phyloP scores from a whole-genome alignment of 1,140 invertebrate genomes.

The Microplitis demolitor region DNA sequence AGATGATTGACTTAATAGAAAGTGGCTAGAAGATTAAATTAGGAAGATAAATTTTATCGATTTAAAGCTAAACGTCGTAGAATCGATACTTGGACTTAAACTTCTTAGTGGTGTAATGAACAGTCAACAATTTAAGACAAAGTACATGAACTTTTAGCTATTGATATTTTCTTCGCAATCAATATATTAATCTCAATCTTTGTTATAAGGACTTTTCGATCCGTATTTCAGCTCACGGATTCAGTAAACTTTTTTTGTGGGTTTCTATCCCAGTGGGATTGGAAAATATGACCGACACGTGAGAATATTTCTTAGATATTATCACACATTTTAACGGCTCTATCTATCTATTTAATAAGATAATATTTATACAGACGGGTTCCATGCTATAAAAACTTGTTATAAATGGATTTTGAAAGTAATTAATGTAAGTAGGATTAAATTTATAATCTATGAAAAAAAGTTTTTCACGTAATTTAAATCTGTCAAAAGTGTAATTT shows the following conservation, averaged over 20 bases:
- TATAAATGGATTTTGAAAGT: too few relatives aligned
- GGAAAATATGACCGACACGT: slow-evolving; percentile 25
- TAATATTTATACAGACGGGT: too few relatives aligned
- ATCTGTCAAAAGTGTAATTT: too few relatives aligned
- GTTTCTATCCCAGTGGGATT: slow-evolving; percentile 13
- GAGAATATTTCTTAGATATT: slow-evolving; percentile 25
- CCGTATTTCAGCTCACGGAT: slow-evolving; percentile 26
- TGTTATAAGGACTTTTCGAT: slow-evolving; percentile 7
- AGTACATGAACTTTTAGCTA: too few relatives aligned
- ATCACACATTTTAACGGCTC: slow-evolving; percentile 2
- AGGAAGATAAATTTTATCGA: not conserved
- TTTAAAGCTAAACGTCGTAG: not conserved
- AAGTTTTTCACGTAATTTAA: too few relatives aligned
- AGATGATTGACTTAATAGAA: too few relatives aligned
- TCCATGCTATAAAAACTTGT: too few relatives aligned
- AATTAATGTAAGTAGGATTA: too few relatives aligned
- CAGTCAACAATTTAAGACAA: too few relatives aligned
- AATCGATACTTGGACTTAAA: not conserved
- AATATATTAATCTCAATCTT: slow-evolving; percentile 5
- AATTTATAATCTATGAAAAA: too few relatives aligned
- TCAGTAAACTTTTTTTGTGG: slow-evolving; percentile 9
- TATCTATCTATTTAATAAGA: not conserved
- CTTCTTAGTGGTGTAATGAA: too few relatives aligned
- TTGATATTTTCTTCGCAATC: not conserved
- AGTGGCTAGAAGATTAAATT: not conserved